Conservation (phyloP, 2,888 invertebrate species). For the Drosophila multiciliata region DNA sequence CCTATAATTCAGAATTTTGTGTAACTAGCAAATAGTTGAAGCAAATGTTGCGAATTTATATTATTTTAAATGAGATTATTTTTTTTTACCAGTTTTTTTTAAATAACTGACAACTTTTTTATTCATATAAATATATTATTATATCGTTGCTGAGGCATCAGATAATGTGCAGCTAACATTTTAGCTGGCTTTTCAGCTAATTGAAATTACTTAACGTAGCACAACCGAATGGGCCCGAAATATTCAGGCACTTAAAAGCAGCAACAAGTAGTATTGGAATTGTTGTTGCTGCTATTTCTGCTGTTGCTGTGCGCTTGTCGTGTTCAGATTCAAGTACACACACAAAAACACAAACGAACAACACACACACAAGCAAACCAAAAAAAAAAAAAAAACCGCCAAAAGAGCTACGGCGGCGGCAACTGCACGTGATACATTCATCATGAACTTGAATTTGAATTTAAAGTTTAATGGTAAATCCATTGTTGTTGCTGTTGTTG, state of each 20-base stretch:
- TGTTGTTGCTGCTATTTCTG: conserved; percentile 2
- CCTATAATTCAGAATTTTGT: not conserved
- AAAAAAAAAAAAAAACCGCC: conserved; percentile 50
- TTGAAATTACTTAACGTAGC: conserved; percentile 33
- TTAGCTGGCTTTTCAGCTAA: conserved; percentile 16
- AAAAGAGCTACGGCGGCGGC: conserved; percentile 45
- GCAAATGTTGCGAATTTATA: not conserved
- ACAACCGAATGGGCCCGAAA: conserved; percentile 28
- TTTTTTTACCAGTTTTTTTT: not conserved
- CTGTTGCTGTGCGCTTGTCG: conserved; percentile 31
- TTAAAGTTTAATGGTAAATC: conserved; percentile 79
- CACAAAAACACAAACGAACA: conserved; percentile 18
- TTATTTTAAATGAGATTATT: not conserved
- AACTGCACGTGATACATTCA: conserved; percentile 79
- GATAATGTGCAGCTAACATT: conserved; percentile 3
- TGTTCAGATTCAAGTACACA: conserved; percentile 57
- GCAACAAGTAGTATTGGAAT: conserved; percentile 14
- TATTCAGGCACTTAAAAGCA: conserved; percentile 48
- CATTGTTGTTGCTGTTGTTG: conserved; percentile 54
- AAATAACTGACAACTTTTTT: not conserved
- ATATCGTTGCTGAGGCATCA: not conserved
- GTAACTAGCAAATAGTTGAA: not conserved
- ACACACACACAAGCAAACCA: conserved; percentile 9
- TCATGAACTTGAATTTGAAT: conserved; percentile 83
- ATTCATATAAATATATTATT: not conserved